Evolutionary conservation across 2,113 vertebrate species (phyloP).

Genomic region (Lipotes vexillifer): DNA sequence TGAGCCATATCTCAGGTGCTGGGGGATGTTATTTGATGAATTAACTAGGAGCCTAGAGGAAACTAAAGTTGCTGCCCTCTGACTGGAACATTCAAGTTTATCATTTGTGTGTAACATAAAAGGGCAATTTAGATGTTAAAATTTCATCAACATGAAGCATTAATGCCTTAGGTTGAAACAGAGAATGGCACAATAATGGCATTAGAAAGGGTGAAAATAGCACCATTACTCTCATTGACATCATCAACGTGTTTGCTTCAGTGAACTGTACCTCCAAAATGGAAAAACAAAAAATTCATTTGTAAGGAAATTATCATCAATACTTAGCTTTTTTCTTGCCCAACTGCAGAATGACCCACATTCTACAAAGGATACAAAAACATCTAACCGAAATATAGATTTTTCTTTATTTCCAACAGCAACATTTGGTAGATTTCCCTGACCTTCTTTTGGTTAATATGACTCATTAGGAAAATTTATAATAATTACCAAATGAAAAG

Average conservation of each 20-base stretch:
- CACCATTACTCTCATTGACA: slow-evolving; percentile 53
- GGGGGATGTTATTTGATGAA: background rate
- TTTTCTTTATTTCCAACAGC: slow-evolving; percentile 4
- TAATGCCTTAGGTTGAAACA: slow-evolving; percentile 54
- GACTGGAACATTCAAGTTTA: slow-evolving; percentile 53
- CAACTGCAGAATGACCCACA: slow-evolving; percentile 25
- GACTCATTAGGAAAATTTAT: background rate
- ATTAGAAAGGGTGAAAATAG: slow-evolving; percentile 54
- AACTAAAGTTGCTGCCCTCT: slow-evolving; percentile 42
- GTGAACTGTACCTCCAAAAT: slow-evolving; percentile 45
- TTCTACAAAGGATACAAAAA: slow-evolving; percentile 20
- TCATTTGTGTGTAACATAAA: slow-evolving; percentile 65
- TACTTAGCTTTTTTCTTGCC: slow-evolving; percentile 36
- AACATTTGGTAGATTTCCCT: background rate
- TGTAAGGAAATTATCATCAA: slow-evolving; percentile 42
- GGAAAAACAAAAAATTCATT: slow-evolving; percentile 32
- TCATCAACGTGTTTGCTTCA: slow-evolving; percentile 61
- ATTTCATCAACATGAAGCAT: slow-evolving; percentile 70
- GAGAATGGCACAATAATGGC: slow-evolving; percentile 50
- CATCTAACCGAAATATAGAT: background rate
- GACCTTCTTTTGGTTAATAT: background rate
- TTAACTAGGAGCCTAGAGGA: slow-evolving; percentile 25
- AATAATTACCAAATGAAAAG: background rate
- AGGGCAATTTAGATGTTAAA: slow-evolving; percentile 66
- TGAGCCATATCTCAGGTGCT: background rate